Conservation (phyloP, 2,113 vertebrate genomes). For the Hippopotamus amphibius region DNA sequence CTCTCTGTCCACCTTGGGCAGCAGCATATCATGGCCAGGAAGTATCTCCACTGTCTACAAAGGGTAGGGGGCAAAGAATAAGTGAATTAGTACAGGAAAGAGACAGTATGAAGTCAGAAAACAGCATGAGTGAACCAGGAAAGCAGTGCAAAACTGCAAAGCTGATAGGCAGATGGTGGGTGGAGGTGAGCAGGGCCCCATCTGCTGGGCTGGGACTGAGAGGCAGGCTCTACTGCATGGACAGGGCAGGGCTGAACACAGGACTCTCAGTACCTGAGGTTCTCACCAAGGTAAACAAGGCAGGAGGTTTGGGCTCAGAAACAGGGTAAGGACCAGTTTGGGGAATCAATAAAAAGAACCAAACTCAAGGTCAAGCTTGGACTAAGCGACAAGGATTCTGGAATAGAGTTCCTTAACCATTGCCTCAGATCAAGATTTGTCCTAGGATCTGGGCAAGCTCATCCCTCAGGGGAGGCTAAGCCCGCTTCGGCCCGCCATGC, state of each 20-base stretch:
- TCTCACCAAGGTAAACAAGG: not conserved
- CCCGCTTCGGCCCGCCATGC: rapidly evolving
- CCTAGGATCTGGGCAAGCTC: not conserved
- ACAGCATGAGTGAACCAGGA: not conserved
- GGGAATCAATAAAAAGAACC: not conserved
- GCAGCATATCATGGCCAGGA: not conserved
- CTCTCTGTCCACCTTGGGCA: not conserved
- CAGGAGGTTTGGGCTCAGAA: not conserved
- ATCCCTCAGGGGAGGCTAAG: not conserved
- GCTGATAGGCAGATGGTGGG: rapidly evolving
- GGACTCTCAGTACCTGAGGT: not conserved
- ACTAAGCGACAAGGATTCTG: rapidly evolving
- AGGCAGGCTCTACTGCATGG: too few relatives aligned
- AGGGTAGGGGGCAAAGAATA: not conserved
- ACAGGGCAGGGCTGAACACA: not conserved
- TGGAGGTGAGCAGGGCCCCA: not conserved
- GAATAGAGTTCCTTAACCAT: not conserved
- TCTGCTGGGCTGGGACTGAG: rapidly evolving
- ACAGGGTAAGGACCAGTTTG: not conserved
- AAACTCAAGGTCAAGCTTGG: not conserved
- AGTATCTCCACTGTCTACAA: not conserved
- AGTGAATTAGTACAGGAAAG: not conserved
- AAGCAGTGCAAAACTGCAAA: not conserved
- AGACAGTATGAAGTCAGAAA: not conserved
- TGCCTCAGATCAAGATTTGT: not conserved